These are phyloP conservation scores for Palythoa grandiflora DNA, from an alignment of 92 coral and sea anemone species.

Conservation along the genomic window DNA sequence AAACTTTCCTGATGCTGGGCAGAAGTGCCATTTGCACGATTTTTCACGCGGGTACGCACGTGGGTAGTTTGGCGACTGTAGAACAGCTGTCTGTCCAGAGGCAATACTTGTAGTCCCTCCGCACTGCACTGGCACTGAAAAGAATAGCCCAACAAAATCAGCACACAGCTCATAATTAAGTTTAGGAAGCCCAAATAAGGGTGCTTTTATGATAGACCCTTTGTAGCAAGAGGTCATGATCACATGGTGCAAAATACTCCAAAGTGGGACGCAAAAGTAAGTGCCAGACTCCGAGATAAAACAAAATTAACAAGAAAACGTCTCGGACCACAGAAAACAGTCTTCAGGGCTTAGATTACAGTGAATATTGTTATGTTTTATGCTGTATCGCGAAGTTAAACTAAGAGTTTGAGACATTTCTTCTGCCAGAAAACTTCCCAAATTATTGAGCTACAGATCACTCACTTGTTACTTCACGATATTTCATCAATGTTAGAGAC, in stretches of 20 bases:
- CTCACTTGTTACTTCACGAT: neutral
- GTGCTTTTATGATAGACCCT: neutral
- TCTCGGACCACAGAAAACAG: too few species aligned
- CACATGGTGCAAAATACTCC: too few species aligned
- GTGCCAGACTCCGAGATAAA: too few species aligned
- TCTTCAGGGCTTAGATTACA: too few species aligned
- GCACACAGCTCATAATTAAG: neutral
- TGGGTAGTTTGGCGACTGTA: constrained; percentile 38
- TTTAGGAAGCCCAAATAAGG: too few species aligned
- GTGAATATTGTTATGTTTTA: too few species aligned
- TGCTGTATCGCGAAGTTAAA: neutral
- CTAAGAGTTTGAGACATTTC: too few species aligned
- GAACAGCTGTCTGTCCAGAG: constrained; percentile 13
- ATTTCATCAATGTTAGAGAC: neutral
- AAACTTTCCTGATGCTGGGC: constrained; percentile 21
- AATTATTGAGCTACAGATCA: neutral
- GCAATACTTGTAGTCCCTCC: neutral
- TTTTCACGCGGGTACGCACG: constrained; percentile 32
- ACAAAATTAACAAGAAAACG: too few species aligned
- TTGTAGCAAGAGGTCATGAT: too few species aligned
- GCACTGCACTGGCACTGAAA: constrained; percentile 9
- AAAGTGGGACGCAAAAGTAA: too few species aligned
- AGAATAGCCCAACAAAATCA: neutral
- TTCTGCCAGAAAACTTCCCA: too few species aligned
- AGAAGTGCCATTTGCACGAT: constrained; percentile 23